Conservation (phyloP, 2,113 vertebrate species). For the Spea bombifrons region DNA sequence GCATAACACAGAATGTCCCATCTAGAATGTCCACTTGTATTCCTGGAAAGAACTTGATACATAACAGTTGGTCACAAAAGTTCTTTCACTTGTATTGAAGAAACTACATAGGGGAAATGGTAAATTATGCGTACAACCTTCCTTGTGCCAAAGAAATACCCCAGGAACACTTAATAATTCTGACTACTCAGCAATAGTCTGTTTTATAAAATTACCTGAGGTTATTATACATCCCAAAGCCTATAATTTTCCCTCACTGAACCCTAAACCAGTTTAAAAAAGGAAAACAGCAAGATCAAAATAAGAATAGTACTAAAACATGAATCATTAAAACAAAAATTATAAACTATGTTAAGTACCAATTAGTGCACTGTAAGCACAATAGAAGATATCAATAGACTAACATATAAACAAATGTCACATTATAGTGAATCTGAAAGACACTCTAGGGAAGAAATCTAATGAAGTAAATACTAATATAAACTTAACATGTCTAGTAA, state of each 20-base stretch:
- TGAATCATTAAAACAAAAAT: conserved; percentile 30
- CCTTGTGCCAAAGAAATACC: neutral
- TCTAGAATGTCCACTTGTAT: too few relatives aligned
- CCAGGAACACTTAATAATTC: neutral
- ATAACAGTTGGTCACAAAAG: too few relatives aligned
- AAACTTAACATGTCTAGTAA: conserved; percentile 23
- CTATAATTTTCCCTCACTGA: neutral
- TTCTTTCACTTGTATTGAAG: too few relatives aligned
- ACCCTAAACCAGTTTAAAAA: neutral
- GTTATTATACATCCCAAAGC: neutral
- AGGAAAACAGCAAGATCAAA: neutral
- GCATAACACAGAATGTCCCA: too few relatives aligned
- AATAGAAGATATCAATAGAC: conserved; percentile 33
- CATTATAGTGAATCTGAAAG: conserved; percentile 29
- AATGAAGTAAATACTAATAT: conserved; percentile 31
- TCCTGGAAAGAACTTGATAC: too few relatives aligned
- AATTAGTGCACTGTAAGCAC: conserved; percentile 21
- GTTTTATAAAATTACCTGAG: neutral
- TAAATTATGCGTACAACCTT: too few relatives aligned
- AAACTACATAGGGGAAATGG: too few relatives aligned
- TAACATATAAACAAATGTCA: conserved; percentile 40
- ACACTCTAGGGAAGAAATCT: conserved; percentile 36
- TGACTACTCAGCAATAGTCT: neutral
- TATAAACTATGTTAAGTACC: conserved; percentile 25
- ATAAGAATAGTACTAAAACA: conserved; percentile 11